Base-by-base conservation (phyloP, 2,888 invertebrate species). In the Arctia plantaginis region DNA sequence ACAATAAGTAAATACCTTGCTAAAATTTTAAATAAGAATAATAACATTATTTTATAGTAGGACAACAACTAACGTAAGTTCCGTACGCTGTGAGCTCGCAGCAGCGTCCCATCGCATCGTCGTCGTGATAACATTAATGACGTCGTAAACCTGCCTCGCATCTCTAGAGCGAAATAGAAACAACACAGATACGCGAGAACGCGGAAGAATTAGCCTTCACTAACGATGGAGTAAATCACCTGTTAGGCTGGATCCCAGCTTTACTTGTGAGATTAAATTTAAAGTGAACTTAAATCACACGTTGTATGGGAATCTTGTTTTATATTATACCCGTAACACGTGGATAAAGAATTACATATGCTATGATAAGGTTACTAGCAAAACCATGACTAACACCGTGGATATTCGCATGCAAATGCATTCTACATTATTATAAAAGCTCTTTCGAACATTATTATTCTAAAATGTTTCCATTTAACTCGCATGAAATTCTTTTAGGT, bases 171-270 rank as follows among this genome's bases (percentile, higher is more conserved):
- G 89, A 90, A 90, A 90, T 89, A 91, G 91, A 88, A 89, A 87
- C 82, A 89, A 85, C 84, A 82, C 85, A 88, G 91, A 90, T 91
- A 92, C 87, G 86, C 86, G 82, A 91, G 93, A 93, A 94, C 92
- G 94, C 94, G 94, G 95, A 94, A 94, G 94, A 94, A 93, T 93
- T 94, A 94, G 93, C 91, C 83, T 83, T 85, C 87, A 84, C 92
- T 93, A 94, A 93, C 93, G 92, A 92, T 85, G 91, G 86, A 92
- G 93, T 94, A 94, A 94, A 94, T 94, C 93, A 93, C 94, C 88
- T 90, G 91, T 86, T 89, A 88, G 88, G 84, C 86, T 88, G 86
- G 86, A 85, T 85, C 88, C 88, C 87, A 89, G 77, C 87, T 88
- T 90, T 89, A 89, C 86, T 88, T 82, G 85, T 80, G 79, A 89